Evolutionary conservation across 92 coral and sea anemone genomes (phyloP), one percentile per base, ranked within the genome.

Genomic region (Actinernus sp.): DNA sequence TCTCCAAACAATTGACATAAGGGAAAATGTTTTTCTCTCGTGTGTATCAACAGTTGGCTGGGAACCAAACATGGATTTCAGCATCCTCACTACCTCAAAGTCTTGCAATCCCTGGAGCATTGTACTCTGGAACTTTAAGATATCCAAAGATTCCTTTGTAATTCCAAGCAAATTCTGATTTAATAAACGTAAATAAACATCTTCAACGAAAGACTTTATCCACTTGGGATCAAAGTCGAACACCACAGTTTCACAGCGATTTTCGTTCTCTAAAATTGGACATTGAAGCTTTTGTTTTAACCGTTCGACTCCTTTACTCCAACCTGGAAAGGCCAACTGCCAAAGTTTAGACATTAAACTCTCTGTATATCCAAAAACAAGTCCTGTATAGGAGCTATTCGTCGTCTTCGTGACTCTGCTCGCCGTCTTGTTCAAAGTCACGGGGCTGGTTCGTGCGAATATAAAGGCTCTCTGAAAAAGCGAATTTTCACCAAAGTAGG

Each of bases 71-170:
- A 68, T 12, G 9, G 63, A 20, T 32, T 70, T 56, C 1, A 70
- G 19, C n/a, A 14, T 30, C 20, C 31, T 57, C 1, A 41, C 29
- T 16, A 70, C 3, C 26, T 70, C 78, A 7, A 49, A 55, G 58
- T 70, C 78, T 44, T 70, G 78, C 14, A 70, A 23, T 14, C 51
- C 64, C 45, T 70, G 56, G 3, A 70, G 57, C 18, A 55, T 24
- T 45, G 55, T 43, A 23, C 78, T 70, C 4, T 70, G 65, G 25
- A 40, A 31, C 19, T 66, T 58, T 24, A 70, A 57, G 4, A 70
- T 19, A 17, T 57, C 78, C 23, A 70, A 45, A 1, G 78, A 70
- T 6, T 70, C 46, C 34, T 47, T 70, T 16, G 65, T 56, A 14
- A 70, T 31, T 0, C 47, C 78, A 43, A 70, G 66, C 8, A 70